Evolutionary conservation across 2,888 invertebrate species (phyloP), one percentile per base, ranked within the genome.

Genomic region (Andrena camellia): DNA sequence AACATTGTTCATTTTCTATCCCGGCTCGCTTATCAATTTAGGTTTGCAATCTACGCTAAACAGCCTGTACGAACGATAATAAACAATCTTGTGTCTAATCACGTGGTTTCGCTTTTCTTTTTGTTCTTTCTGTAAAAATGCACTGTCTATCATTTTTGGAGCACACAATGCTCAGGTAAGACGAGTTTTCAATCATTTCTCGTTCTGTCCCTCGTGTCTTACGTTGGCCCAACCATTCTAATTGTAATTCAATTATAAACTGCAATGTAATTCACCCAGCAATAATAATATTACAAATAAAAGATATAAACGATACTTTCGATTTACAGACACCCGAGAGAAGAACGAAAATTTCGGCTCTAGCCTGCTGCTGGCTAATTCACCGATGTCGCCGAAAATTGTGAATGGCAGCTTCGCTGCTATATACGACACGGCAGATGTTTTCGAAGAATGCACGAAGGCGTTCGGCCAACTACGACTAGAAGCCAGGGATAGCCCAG

Each of bases 331-430:
- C 93, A 98, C 97, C 0, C 96, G 97, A 86, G 97, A 97, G 91
- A 95, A 96, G 88, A 98, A 97, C 92, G 97, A 97, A 71, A 97
- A 97, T 52, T 99, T 99, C 91, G 99, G 99, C 52, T 98, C 99
- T 63, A 99, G 99, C 91, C 95, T 99, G 1, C 95, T 99, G 31
- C 95, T 99, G 67, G 98, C 99, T 68, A 99, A 99, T 94, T 98
- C 98, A 2, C 99, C 99, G 0, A 98, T 98, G 97, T 98, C 98
- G 5, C 99, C 99, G 0, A 99, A 99, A 95, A 97, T 99, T 69
- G 98, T 99, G 2, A 98, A 99, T 90, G 98, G 98, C 3, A 98
- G 98, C 66, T 98, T 98, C 94, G 98, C 97, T 0, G 98, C 98
- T 33, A 97, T 98, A 83, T 98, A 98, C 90, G 98, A 98, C 92